Percentiles rank a stretch among this genome's conserved stretches.
phyloP scores from a whole-genome alignment of 2,888 invertebrate genomes.

The Amiota mariae region DNA sequence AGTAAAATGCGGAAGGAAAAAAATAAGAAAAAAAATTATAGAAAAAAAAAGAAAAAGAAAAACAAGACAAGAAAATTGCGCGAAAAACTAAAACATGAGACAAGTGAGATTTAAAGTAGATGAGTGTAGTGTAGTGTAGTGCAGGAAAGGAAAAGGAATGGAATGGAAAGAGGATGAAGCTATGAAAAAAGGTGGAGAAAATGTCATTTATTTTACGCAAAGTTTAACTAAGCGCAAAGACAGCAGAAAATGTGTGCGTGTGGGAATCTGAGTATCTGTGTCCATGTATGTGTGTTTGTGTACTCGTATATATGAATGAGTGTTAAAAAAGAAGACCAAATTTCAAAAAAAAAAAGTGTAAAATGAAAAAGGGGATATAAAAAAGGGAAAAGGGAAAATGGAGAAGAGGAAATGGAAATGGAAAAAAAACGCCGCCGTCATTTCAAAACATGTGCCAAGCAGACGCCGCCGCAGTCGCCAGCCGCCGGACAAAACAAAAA shows the following conservation, averaged over 20 bases:
- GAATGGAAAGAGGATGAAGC: constrained; percentile 28
- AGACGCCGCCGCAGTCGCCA: constrained; percentile 6
- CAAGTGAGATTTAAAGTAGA: neutral
- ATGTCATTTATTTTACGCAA: constrained; percentile 34
- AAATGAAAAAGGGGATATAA: neutral
- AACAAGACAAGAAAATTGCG: neutral
- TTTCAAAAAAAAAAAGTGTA: neutral
- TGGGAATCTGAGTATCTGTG: no score
- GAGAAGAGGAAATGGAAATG: neutral
- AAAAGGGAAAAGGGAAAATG: neutral
- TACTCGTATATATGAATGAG: neutral
- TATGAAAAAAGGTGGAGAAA: constrained; percentile 38
- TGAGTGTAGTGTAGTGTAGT: constrained; percentile 28
- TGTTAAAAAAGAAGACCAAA: constrained; percentile 10
- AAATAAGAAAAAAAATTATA: constrained; percentile 6
- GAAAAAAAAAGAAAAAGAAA: neutral
- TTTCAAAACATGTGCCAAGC: constrained; percentile 10
- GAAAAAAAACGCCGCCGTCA: neutral
- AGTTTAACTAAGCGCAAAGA: constrained; percentile 38
- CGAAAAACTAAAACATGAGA: neutral
- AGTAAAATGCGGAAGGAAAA: neutral
- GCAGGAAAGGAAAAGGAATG: neutral
- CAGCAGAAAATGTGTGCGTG: constrained; percentile 20
- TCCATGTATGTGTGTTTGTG: neutral
- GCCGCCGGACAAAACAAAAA: neutral